Conservation (phyloP, 2,888 invertebrate genomes). For the Polietes domitor region DNA sequence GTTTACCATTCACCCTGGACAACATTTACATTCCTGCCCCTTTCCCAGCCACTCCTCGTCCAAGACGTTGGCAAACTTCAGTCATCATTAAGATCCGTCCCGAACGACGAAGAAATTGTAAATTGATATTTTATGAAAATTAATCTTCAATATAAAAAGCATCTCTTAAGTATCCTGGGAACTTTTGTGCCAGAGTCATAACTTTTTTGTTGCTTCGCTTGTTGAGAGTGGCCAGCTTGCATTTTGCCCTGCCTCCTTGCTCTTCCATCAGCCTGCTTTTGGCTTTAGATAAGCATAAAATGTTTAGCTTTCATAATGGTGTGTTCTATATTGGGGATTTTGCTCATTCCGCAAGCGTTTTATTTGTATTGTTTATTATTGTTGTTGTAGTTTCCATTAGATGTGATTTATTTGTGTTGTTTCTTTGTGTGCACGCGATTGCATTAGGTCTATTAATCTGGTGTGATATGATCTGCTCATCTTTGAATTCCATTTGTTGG, state of each 20-base stretch:
- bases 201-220: constrained; percentile 14
- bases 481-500: constrained; percentile 57
- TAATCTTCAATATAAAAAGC: constrained; percentile 38
- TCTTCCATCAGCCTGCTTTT: neutral
- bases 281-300: constrained; percentile 48
- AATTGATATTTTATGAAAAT: constrained; percentile 65
- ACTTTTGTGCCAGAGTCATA: constrained; percentile 24
- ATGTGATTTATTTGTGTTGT: neutral
- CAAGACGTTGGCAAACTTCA: constrained; percentile 48
- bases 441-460: neutral
- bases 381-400: constrained; percentile 49
- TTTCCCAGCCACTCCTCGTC: neutral
- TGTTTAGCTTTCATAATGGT: neutral
- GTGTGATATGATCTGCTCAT: neutral
- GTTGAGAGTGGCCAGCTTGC: constrained; percentile 34
- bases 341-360: neutral
- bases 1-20: constrained; percentile 30
- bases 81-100: constrained; percentile 59
- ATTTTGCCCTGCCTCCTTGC: neutral
- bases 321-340: constrained; percentile 38
- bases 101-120: constrained; percentile 49
- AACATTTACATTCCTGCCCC: constrained; percentile 21
- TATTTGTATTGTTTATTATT: neutral
- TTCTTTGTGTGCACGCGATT: neutral
- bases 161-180: constrained; percentile 63